Percentiles rank a stretch among this genome's conserved stretches.
Conservation (phyloP, 1,140 invertebrate species). For the Pogonus chalceus region DNA sequence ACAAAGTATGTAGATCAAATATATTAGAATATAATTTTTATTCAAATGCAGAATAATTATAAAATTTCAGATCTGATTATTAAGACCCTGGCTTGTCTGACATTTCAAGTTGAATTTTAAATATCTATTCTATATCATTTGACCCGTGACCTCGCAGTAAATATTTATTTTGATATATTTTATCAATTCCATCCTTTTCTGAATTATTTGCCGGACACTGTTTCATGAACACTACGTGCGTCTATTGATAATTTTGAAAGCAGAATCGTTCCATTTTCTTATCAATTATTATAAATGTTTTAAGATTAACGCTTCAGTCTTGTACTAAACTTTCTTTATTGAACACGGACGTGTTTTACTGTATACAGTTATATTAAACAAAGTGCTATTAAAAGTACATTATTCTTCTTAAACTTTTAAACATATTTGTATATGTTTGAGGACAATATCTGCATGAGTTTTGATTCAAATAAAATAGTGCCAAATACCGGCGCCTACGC, state of each 20-base stretch:
- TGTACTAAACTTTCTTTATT: no score
- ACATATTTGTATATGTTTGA: not conserved
- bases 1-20: no score
- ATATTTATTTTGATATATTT: not conserved
- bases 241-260: not conserved
- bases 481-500: not conserved
- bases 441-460: not conserved
- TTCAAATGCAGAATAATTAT: no score
- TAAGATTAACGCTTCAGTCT: not conserved
- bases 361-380: not conserved
- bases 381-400: no score
- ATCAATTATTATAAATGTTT: not conserved
- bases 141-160: not conserved
- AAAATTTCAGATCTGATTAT: not conserved
- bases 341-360: not conserved
- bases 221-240: not conserved
- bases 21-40: no score
- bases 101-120: not conserved
- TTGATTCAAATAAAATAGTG: not conserved
- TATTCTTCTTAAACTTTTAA: not conserved
- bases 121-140: not conserved
- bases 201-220: not conserved
- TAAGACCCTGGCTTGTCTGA: conserved; percentile 2
- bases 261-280: conserved; percentile 2
- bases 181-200: not conserved